Conservation (phyloP, 2,797 vertebrate species). For the Hyperoplus lanceolatus region DNA sequence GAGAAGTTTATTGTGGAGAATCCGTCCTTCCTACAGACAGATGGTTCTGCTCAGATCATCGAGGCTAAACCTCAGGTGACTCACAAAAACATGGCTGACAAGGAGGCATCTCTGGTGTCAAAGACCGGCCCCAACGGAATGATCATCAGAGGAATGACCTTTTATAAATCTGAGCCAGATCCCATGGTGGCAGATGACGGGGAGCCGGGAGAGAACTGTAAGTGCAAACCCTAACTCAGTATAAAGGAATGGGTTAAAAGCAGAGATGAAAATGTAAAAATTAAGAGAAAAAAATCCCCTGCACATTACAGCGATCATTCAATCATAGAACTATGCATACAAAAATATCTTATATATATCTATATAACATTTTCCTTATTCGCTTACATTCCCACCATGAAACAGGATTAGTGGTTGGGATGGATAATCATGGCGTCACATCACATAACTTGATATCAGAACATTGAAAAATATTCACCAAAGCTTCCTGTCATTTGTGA, state of each 20-base stretch:
- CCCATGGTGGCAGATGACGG: slow-evolving; percentile 87
- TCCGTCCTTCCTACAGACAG: slow-evolving; percentile 77
- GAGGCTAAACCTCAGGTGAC: slow-evolving; percentile 51
- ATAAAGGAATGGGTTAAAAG: not conserved
- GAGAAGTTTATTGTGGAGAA: slow-evolving; percentile 86
- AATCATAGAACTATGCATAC: not conserved
- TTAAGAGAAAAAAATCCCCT: not conserved
- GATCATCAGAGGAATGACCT: slow-evolving; percentile 93
- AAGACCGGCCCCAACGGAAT: slow-evolving; percentile 78
- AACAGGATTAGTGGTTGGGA: not conserved
- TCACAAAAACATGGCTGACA: slow-evolving; percentile 50
- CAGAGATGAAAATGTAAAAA: not conserved
- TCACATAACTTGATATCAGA: not conserved
- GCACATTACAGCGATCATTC: not conserved
- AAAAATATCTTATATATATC: not conserved
- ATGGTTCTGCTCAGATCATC: slow-evolving; percentile 60
- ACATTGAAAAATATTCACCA: not conserved
- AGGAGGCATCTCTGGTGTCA: slow-evolving; percentile 60
- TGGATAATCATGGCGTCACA: not conserved
- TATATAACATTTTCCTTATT: not conserved
- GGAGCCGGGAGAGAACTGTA: slow-evolving; percentile 92
- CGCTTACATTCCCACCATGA: not conserved
- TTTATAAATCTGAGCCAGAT: slow-evolving; percentile 93
- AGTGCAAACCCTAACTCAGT: slow-evolving; percentile 73
- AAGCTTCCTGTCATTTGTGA: not conserved